phyloP scores from a whole-genome alignment of 2,888 invertebrate species.

The Morpho helenor region DNA sequence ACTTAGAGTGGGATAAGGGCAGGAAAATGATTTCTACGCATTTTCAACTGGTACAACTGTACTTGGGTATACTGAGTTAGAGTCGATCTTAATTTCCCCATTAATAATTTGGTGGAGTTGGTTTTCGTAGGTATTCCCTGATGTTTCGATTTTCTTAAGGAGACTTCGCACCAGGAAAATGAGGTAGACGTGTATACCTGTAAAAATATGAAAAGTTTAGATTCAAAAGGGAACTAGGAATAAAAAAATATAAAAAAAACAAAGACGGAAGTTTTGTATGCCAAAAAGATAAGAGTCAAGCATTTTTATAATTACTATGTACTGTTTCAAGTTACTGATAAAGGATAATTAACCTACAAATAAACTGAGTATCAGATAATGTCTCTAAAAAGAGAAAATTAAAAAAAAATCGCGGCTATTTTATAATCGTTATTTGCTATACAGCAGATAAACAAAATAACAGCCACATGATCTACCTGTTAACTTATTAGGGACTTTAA shows the following conservation, averaged over 20 bases:
- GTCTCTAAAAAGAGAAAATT: too few relatives aligned
- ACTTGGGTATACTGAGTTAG: slow-evolving; percentile 35
- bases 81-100: slow-evolving; percentile 44
- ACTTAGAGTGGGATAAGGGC: too few relatives aligned
- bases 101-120: slow-evolving; percentile 55
- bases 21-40: slow-evolving; percentile 6
- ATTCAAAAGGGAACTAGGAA: not conserved
- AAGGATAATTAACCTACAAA: too few relatives aligned
- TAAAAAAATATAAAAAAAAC: not conserved
- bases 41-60: slow-evolving; percentile 28
- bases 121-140: slow-evolving; percentile 49
- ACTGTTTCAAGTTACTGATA: too few relatives aligned
- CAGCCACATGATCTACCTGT: too few relatives aligned
- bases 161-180: slow-evolving; percentile 51
- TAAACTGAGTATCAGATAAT: too few relatives aligned
- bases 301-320: too few relatives aligned
- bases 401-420: too few relatives aligned
- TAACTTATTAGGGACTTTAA: too few relatives aligned
- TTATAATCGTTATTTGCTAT: too few relatives aligned
- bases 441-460: too few relatives aligned
- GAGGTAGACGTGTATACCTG: slow-evolving; percentile 56
- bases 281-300: too few relatives aligned
- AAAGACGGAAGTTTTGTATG: not conserved
- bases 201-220: not conserved
- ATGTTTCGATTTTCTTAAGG: slow-evolving; percentile 47